Conservation (phyloP, 2,888 invertebrate genomes). For the Agrochola lota region DNA sequence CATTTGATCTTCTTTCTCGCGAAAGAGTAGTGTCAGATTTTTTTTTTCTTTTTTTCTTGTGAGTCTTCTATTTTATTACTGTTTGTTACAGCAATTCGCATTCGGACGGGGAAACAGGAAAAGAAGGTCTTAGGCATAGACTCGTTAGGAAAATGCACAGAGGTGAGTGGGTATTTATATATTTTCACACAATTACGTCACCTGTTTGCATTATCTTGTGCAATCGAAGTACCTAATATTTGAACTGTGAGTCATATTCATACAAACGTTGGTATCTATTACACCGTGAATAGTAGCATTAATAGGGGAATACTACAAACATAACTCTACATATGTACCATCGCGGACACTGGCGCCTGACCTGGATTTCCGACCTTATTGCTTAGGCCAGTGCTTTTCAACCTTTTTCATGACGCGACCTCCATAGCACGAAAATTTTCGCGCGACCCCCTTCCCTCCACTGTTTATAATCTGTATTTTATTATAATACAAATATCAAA, state of each 20-base stretch:
- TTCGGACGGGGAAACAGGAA: constrained; percentile 82
- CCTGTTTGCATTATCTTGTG: constrained; percentile 34
- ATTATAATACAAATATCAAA: too few species aligned
- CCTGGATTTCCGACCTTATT: too few species aligned
- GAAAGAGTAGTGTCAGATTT: constrained; percentile 7
- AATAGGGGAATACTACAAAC: not conserved
- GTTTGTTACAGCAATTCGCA: constrained; percentile 75
- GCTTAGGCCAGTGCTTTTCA: too few species aligned
- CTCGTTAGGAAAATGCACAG: constrained; percentile 87
- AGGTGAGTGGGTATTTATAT: constrained; percentile 74
- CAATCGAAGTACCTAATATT: constrained; percentile 26
- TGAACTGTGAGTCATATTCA: constrained; percentile 36
- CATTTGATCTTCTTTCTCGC: constrained; percentile 14
- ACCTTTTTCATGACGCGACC: too few species aligned
- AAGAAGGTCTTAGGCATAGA: constrained; percentile 86
- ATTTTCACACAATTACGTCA: constrained; percentile 37
- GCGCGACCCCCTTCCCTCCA: too few species aligned
- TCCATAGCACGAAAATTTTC: too few species aligned
- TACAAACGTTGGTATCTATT: constrained; percentile 10
- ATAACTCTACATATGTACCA: not conserved
- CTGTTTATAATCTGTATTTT: too few species aligned
- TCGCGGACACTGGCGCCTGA: too few species aligned
- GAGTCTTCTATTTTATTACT: not conserved
- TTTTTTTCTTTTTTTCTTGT: not conserved
- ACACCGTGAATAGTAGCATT: not conserved